Percentiles rank a stretch among this genome's conserved stretches.
Evolutionary conservation across 2,888 invertebrate species (phyloP).

Genomic region (Bursaphelenchus okinawaensis): DNA sequence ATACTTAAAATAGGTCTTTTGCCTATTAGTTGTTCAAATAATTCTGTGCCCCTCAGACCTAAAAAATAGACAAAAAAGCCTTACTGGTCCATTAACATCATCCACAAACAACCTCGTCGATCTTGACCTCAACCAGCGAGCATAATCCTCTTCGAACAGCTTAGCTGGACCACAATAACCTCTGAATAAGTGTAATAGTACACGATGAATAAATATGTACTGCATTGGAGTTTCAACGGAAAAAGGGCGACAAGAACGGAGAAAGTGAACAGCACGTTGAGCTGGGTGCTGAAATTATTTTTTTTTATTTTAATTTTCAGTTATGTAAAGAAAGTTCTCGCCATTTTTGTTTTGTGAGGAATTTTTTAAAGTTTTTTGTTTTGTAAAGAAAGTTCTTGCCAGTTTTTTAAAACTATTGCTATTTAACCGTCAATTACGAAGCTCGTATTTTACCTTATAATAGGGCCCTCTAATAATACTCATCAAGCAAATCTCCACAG

Average conservation of each 20-base stretch:
- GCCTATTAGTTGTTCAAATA: too few species aligned
- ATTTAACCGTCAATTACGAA: too few species aligned
- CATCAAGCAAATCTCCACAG: slow-evolving; percentile 50
- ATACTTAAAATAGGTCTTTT: background rate
- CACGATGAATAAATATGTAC: slow-evolving; percentile 40
- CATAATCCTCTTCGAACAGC: slow-evolving; percentile 44
- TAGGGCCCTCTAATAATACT: slow-evolving; percentile 45
- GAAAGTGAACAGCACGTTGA: slow-evolving; percentile 49
- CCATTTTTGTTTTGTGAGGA: too few species aligned
- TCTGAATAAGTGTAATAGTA: slow-evolving; percentile 45
- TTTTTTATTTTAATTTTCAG: too few species aligned
- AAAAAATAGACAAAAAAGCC: background rate
- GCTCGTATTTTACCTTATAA: slow-evolving; percentile 48
- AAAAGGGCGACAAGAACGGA: slow-evolving; percentile 47
- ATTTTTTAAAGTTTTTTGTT: too few species aligned
- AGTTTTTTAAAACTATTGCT: too few species aligned
- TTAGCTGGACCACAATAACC: slow-evolving; percentile 30
- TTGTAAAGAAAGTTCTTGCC: too few species aligned
- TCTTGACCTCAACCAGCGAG: slow-evolving; percentile 48
- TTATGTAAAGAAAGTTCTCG: too few species aligned
- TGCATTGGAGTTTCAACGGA: slow-evolving; percentile 55
- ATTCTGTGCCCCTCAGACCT: too few species aligned
- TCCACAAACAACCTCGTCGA: slow-evolving; percentile 48
- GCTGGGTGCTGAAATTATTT: slow-evolving; percentile 42
- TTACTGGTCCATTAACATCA: slow-evolving; percentile 26